phyloP scores from a whole-genome alignment of 92 coral and sea anemone genomes.

The Heliopora coerulea region DNA sequence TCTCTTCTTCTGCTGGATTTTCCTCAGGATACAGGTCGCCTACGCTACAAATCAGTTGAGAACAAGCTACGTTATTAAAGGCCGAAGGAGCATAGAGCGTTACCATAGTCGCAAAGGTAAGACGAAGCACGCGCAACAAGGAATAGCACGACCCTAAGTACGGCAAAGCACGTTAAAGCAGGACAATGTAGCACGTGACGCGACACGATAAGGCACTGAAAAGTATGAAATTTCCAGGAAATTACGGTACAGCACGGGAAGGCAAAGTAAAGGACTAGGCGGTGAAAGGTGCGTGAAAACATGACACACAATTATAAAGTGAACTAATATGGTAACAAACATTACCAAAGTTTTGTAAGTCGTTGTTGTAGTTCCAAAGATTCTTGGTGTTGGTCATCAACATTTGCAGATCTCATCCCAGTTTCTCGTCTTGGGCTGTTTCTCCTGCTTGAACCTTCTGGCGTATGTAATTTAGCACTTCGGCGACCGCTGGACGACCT shows the following conservation, averaged over 20 bases:
- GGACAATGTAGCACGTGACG: no score
- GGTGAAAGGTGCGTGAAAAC: no score
- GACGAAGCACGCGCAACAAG: no score
- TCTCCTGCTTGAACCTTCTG: constrained; percentile 18
- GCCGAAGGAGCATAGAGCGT: no score
- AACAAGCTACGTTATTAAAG: background rate
- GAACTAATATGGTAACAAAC: background rate
- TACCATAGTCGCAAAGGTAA: no score
- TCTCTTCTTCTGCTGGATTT: constrained; percentile 18
- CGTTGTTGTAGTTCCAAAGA: constrained; percentile 21
- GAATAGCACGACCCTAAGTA: no score
- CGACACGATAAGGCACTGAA: no score
- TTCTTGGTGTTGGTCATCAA: constrained; percentile 4
- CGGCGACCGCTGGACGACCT: constrained; percentile 65
- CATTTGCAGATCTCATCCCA: background rate
- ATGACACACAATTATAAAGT: no score
- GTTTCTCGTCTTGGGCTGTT: constrained; percentile 4
- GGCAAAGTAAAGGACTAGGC: no score
- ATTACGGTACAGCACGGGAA: no score
- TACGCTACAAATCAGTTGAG: background rate
- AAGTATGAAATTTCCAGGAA: no score
- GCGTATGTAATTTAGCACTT: constrained; percentile 51
- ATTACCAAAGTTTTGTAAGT: constrained; percentile 23
- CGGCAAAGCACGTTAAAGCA: no score
- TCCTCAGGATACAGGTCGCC: constrained; percentile 1